A percentile compares a stretch with the other conserved stretches of the same genome.
phyloP scores from a whole-genome alignment of 2,797 vertebrate species.

The Enteromius argenteus region DNA sequence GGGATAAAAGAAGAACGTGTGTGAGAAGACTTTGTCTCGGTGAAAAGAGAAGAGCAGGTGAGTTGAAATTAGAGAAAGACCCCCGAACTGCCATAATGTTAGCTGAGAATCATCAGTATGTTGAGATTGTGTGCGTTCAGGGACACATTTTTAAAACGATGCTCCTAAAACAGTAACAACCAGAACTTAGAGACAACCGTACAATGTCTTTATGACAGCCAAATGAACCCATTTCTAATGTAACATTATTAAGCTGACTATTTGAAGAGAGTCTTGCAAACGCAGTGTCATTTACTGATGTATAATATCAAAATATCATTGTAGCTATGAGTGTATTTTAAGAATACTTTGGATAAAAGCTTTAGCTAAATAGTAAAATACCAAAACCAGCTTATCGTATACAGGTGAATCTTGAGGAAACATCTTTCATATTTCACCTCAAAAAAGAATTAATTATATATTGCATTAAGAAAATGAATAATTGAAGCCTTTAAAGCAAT shows the following conservation, averaged over 20 bases:
- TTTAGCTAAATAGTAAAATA: too few relatives aligned
- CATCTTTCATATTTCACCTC: not conserved
- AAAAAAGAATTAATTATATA: not conserved
- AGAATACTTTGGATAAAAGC: too few relatives aligned
- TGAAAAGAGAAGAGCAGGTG: constrained; percentile 13
- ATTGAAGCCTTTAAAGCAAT: not conserved
- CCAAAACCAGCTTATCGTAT: not conserved
- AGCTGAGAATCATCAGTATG: not conserved
- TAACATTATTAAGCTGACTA: not conserved
- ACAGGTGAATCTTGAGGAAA: not conserved
- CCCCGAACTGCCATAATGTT: not conserved
- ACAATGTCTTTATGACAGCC: not conserved
- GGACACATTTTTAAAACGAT: not conserved
- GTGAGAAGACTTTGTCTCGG: constrained; percentile 35
- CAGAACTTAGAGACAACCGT: not conserved
- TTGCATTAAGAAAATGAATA: not conserved
- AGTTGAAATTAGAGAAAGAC: constrained; percentile 40
- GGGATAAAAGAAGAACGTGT: constrained; percentile 25
- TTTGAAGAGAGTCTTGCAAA: not conserved
- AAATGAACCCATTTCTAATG: not conserved
- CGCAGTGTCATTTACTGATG: not conserved
- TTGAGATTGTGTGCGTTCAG: constrained; percentile 3
- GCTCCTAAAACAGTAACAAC: constrained; percentile 7
- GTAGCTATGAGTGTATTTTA: too few relatives aligned
- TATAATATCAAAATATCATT: not conserved